A percentile compares a stretch with the other conserved stretches of the same genome.
Evolutionary conservation across 2,113 vertebrate species (phyloP).

Genomic region (Vidua macroura): DNA sequence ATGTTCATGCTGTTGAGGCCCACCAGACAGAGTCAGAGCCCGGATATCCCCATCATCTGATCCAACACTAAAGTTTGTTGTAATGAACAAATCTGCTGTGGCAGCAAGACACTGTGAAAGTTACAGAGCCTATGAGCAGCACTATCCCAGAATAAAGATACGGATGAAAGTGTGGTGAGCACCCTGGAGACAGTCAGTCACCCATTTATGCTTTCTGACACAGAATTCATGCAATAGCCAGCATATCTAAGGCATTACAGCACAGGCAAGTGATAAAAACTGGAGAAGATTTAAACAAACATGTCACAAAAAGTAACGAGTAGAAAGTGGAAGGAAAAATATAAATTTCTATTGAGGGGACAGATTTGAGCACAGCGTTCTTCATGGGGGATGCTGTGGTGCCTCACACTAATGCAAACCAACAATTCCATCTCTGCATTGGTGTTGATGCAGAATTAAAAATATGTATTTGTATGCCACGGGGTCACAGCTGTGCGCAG

Average conservation of each 20-base stretch:
- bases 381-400: not conserved
- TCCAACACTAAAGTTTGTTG: not conserved
- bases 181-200: not conserved
- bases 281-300: not conserved
- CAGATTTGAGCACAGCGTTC: not conserved
- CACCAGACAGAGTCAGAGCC: not conserved
- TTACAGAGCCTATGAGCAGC: not conserved
- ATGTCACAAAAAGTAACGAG: not conserved
- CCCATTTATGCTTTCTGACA: not conserved
- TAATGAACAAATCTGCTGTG: not conserved
- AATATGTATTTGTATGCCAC: not conserved
- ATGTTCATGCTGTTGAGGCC: not conserved
- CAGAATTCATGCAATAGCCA: not conserved
- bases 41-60: not conserved
- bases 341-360: not conserved
- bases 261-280: not conserved
- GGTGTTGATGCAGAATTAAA: constrained; percentile 1
- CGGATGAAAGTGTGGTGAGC: not conserved
- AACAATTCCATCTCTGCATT: not conserved
- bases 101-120: constrained; percentile 24
- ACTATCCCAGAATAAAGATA: not conserved
- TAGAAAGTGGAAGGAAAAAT: not conserved
- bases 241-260: not conserved
- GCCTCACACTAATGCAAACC: not conserved
- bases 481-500: not conserved